Evolutionary conservation across 2,113 vertebrate genomes (phyloP).

Genomic region (Pipa parva): DNA sequence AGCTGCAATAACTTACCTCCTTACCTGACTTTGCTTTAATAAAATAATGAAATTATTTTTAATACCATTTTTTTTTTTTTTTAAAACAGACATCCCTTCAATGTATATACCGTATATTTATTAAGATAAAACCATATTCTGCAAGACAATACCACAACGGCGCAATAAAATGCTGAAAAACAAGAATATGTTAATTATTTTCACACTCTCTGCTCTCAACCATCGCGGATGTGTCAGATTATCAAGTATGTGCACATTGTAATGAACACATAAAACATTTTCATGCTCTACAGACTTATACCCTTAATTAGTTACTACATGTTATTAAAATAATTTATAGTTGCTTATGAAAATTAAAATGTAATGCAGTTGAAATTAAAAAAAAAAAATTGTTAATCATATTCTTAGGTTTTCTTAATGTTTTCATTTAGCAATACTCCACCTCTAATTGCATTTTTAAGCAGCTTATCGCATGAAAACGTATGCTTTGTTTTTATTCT

Average conservation of each 20-base stretch:
- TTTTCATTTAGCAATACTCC: constrained; percentile 19
- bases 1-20: too few relatives aligned
- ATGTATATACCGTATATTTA: too few relatives aligned
- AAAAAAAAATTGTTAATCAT: constrained; percentile 9
- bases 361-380: constrained; percentile 10
- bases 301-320: constrained; percentile 26
- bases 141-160: too few relatives aligned
- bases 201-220: constrained; percentile 7
- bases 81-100: too few relatives aligned
- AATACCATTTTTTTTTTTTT: too few relatives aligned
- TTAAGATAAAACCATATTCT: too few relatives aligned
- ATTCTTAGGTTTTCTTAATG: constrained; percentile 12
- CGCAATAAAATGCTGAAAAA: not conserved
- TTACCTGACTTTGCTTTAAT: too few relatives aligned
- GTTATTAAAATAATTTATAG: constrained; percentile 33
- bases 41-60: too few relatives aligned
- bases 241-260: constrained; percentile 17
- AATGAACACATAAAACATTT: constrained; percentile 28
- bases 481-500: not conserved
- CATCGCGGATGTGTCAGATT: constrained; percentile 9
- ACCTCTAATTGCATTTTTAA: constrained; percentile 19
- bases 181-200: constrained; percentile 16
- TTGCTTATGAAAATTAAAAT: constrained; percentile 19
- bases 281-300: constrained; percentile 4
- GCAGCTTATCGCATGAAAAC: not conserved